Evolutionary conservation across 2,888 invertebrate genomes (phyloP).

Genomic region (Chymomyza caudatula): DNA sequence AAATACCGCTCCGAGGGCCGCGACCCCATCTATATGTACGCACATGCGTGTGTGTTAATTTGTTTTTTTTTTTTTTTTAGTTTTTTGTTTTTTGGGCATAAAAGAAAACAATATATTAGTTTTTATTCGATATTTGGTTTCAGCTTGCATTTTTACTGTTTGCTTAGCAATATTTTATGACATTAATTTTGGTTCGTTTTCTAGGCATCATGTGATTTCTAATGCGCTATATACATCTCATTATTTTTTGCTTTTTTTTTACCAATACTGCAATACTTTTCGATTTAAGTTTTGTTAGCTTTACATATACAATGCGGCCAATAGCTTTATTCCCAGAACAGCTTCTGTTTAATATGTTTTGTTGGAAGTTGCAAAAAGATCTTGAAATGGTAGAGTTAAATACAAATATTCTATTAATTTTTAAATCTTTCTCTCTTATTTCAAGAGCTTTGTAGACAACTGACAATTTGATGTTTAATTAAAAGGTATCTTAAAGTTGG

Average conservation of each 20-base stretch:
- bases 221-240: slow-evolving; percentile 39
- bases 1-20: slow-evolving; percentile 80
- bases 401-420: too few species aligned
- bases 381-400: too few species aligned
- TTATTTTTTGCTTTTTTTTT: slow-evolving; percentile 22
- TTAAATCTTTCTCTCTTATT: too few species aligned
- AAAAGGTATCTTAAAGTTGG: too few species aligned
- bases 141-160: background rate
- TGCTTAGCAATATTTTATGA: slow-evolving; percentile 13
- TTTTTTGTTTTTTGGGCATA: slow-evolving; percentile 15
- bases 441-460: too few species aligned
- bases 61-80: slow-evolving; percentile 6
- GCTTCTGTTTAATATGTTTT: too few species aligned
- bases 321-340: too few species aligned
- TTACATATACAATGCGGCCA: slow-evolving; percentile 12
- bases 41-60: slow-evolving; percentile 14
- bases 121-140: background rate
- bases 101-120: slow-evolving; percentile 17
- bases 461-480: too few species aligned
- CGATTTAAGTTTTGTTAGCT: slow-evolving; percentile 25
- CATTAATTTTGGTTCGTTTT: slow-evolving; percentile 37
- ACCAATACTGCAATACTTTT: slow-evolving; percentile 31
- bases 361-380: too few species aligned
- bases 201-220: slow-evolving; percentile 51
- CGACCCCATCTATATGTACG: slow-evolving; percentile 91